Evolutionary conservation across 2,797 vertebrate genomes (phyloP).

Genomic region (Ciconia nigra): DNA sequence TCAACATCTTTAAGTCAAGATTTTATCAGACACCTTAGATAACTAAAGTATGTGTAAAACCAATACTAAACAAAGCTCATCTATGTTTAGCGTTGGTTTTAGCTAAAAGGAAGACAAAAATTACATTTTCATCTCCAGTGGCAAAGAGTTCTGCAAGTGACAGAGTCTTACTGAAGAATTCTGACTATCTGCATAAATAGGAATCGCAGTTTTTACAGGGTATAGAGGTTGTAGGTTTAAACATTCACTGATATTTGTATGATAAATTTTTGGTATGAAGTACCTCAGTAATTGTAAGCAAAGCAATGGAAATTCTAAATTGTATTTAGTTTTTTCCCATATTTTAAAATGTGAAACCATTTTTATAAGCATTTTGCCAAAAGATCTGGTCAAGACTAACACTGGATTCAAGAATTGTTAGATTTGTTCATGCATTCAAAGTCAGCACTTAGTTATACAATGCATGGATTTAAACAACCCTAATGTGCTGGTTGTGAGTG

Average conservation of each 20-base stretch:
- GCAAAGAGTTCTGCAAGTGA: background rate
- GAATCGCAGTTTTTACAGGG: background rate
- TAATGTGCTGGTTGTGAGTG: background rate
- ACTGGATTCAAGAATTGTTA: background rate
- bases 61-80: background rate
- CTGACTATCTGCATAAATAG: background rate
- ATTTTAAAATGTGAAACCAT: background rate
- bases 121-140: background rate
- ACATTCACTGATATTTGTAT: background rate
- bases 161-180: background rate
- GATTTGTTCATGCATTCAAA: background rate
- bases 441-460: background rate
- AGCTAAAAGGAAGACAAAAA: background rate
- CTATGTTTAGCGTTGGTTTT: background rate
- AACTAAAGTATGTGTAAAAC: background rate
- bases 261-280: background rate
- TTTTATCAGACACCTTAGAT: background rate
- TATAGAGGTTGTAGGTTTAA: background rate
- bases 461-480: background rate
- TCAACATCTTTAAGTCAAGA: background rate
- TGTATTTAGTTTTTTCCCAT: background rate
- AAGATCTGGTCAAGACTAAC: background rate
- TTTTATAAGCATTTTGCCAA: background rate
- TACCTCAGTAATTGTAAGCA: background rate
- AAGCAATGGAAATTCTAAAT: background rate